phyloP scores from a whole-genome alignment of 2,113 vertebrate species.

The Serilophus lunatus region DNA sequence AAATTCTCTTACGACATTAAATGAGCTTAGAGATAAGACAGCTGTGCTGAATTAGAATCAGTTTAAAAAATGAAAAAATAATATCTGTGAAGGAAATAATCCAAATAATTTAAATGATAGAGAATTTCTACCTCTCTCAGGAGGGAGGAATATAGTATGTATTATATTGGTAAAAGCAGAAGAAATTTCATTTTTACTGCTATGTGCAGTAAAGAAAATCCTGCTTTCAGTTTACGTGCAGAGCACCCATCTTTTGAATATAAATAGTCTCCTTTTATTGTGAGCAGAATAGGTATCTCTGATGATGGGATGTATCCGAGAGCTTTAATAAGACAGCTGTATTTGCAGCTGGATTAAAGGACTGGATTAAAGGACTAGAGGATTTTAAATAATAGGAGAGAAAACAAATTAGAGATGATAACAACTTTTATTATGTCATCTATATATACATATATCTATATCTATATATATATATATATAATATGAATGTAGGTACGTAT shows the following conservation, averaged over 20 bases:
- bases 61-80: not conserved
- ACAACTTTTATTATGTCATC: no score
- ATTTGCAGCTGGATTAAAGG: no score
- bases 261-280: not conserved
- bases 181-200: not conserved
- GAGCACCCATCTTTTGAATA: not conserved
- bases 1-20: not conserved
- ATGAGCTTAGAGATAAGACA: not conserved
- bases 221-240: not conserved
- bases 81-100: not conserved
- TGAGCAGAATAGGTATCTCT: not conserved
- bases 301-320: not conserved
- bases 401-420: no score
- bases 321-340: not conserved
- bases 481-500: no score
- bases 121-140: not conserved
- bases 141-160: not conserved
- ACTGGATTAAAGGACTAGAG: no score
- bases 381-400: no score
- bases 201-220: not conserved
- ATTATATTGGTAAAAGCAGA: not conserved
- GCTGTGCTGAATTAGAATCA: not conserved
- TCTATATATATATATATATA: no score
- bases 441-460: no score
- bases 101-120: not conserved